Conservation (phyloP, 2,888 invertebrate genomes). For the Epiblema foenella region DNA sequence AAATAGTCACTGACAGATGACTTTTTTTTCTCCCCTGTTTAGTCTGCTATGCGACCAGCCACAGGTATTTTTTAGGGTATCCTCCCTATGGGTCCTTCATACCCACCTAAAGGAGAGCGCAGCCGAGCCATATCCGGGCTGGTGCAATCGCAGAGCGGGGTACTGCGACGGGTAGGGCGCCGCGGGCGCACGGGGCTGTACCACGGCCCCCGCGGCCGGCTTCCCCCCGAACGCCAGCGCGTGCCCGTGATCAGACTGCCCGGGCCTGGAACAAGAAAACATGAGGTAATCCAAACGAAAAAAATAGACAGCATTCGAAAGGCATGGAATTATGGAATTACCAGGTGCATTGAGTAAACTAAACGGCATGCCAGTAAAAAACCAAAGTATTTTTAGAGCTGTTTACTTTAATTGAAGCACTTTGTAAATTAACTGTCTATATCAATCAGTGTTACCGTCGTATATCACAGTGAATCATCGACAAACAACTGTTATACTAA, state of each 20-base stretch:
- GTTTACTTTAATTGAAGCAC: no score
- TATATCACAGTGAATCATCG: slow-evolving; percentile 10
- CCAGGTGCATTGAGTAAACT: background rate
- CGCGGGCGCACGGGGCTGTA: slow-evolving; percentile 72
- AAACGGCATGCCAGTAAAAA: background rate
- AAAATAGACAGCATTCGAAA: background rate
- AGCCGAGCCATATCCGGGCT: slow-evolving; percentile 79
- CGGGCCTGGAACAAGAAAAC: slow-evolving; percentile 67
- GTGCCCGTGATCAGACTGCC: slow-evolving; percentile 80
- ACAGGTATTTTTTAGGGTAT: no score
- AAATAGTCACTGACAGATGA: no score
- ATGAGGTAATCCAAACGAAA: background rate
- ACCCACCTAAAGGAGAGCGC: slow-evolving; percentile 76
- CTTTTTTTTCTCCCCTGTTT: no score
- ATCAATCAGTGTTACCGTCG: background rate
- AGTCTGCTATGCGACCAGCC: no score
- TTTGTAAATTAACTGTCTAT: background rate
- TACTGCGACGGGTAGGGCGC: slow-evolving; percentile 75
- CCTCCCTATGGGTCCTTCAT: no score
- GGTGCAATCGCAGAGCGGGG: slow-evolving; percentile 77
- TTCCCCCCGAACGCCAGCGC: slow-evolving; percentile 80
- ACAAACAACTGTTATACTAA: slow-evolving; percentile 11
- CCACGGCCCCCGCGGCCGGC: slow-evolving; percentile 71
- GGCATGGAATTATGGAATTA: no score
- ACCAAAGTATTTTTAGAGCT: no score